Base-by-base conservation (phyloP, 2,113 vertebrate genomes). In the Peromyscus polionotus region DNA sequence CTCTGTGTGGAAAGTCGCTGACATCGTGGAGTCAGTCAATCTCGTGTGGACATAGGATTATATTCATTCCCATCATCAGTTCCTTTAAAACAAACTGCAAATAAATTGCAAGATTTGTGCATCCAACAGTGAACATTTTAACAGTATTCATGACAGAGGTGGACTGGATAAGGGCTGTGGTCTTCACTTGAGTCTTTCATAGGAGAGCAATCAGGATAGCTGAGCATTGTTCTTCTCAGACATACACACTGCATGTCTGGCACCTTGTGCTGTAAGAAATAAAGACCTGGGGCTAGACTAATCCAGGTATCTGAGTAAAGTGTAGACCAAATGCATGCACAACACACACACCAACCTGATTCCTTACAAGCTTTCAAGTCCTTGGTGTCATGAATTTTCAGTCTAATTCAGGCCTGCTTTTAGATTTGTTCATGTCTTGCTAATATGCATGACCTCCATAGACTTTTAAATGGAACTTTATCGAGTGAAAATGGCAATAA, bases 401-500 rank as follows among this genome's bases (percentile, higher is more conserved):
- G 19, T 59, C 13, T 33, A 45, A 81, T 63, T 90, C 77, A 91
- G 59, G 90, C 6, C 36, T 45, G 67, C 94, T 94, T 92, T 95
- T 84, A 95, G 81, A 91, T 19, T 26, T 45, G 54, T 42, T 93
- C 51, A 4, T 42, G 39, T 80, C 94, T 91, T 90, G 48, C 86
- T 96, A 91, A 97, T 87, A 80, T 72, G 90, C 91, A 67, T 97
- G 83, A 96, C 94, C 88, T 90, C 94, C 76, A 91, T 80, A 95
- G 89, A 89, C 22, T 11, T 94, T 91, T 97, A 97, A 95, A 94
- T 97, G 91, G 57, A 96, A 96, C 42, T 97, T 95, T 97, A 95
- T 88, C 5, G 51, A 95, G 94, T 93, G 93, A 97, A 97, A 97
- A 94, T 93, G 88, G 67, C 77, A 97, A 90, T 96, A 97, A 97